Evolutionary conservation across 1,140 invertebrate genomes (phyloP).

Genomic region (Drosophila fuyamai): DNA sequence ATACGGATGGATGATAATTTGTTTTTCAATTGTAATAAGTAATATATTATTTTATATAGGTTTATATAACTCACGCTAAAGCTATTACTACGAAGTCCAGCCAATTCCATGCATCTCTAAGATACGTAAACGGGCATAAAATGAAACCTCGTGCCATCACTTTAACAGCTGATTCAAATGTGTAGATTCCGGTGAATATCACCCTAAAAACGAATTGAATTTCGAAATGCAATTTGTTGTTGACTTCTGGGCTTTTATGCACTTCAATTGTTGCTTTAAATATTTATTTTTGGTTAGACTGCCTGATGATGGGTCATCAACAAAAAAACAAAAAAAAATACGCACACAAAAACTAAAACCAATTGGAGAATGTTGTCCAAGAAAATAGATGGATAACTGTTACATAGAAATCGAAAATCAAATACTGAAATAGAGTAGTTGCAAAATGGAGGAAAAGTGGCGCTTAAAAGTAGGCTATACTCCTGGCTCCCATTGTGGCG

Average conservation of each 20-base stretch:
- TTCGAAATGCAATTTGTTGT: constrained; percentile 81
- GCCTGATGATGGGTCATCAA: constrained; percentile 47
- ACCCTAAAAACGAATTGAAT: constrained; percentile 90
- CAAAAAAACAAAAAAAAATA: constrained; percentile 21
- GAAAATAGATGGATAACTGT: constrained; percentile 20
- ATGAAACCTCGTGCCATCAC: constrained; percentile 99
- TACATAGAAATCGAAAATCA: constrained; percentile 21
- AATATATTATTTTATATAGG: constrained; percentile 47
- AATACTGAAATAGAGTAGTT: constrained; percentile 14
- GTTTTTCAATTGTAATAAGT: constrained; percentile 39
- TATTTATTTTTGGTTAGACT: constrained; percentile 20
- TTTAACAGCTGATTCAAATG: constrained; percentile 99
- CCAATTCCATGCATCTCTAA: constrained; percentile 99
- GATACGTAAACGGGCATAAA: constrained; percentile 99
- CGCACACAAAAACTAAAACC: constrained; percentile 37
- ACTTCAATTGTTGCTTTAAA: constrained; percentile 26
- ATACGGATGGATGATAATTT: constrained; percentile 17
- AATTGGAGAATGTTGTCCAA: constrained; percentile 22
- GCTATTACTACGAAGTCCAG: constrained; percentile 99
- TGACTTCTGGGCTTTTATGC: constrained; percentile 40
- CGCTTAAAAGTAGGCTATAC: constrained; percentile 42
- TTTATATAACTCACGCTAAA: constrained; percentile 96
- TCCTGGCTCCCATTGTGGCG: constrained; percentile 4
- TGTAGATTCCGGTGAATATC: constrained; percentile 99
- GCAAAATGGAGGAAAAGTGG: background rate